Percentiles rank a stretch among this genome's conserved stretches.
These are phyloP conservation scores for Mesocricetus auratus DNA, from an alignment of 2,113 vertebrate genomes.

Conservation along the genomic window DNA sequence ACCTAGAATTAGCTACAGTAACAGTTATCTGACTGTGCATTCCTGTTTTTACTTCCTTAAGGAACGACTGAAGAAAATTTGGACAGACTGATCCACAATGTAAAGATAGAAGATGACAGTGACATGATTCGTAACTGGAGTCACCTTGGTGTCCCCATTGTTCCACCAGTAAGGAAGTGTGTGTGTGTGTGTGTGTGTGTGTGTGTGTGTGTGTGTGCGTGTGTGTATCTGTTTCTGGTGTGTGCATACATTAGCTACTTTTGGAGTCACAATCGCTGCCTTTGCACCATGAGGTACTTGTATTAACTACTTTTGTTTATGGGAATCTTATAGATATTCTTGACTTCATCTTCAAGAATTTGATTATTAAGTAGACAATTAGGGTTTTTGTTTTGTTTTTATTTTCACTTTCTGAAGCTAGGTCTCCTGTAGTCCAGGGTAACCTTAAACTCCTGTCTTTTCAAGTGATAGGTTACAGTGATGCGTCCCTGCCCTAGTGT, in stretches of 20 bases:
- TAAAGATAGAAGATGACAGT: conserved; percentile 93
- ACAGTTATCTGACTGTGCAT: neutral
- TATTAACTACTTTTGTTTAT: conserved; percentile 24
- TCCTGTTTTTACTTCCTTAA: conserved; percentile 80
- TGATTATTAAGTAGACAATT: conserved; percentile 6
- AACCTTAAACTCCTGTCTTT: neutral
- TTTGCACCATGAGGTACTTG: neutral
- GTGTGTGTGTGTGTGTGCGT: neutral
- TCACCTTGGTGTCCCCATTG: conserved; percentile 92
- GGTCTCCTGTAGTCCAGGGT: neutral
- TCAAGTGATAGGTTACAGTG: neutral
- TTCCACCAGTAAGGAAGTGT: neutral
- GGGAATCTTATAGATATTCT: neutral
- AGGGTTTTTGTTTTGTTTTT: neutral
- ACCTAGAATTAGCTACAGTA: conserved; percentile 28
- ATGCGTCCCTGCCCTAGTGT: no score
- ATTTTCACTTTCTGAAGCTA: neutral
- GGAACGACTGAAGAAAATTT: conserved; percentile 98
- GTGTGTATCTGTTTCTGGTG: rapidly evolving
- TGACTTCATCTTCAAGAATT: conserved; percentile 23
- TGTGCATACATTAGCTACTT: neutral
- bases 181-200: no score
- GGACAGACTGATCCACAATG: conserved; percentile 96
- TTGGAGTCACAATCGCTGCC: no score
- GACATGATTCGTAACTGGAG: conserved; percentile 98